A percentile compares a stretch with the other conserved stretches of the same genome.
Conservation (phyloP, 2,113 vertebrate genomes). For the Thamnophis sirtalis region DNA sequence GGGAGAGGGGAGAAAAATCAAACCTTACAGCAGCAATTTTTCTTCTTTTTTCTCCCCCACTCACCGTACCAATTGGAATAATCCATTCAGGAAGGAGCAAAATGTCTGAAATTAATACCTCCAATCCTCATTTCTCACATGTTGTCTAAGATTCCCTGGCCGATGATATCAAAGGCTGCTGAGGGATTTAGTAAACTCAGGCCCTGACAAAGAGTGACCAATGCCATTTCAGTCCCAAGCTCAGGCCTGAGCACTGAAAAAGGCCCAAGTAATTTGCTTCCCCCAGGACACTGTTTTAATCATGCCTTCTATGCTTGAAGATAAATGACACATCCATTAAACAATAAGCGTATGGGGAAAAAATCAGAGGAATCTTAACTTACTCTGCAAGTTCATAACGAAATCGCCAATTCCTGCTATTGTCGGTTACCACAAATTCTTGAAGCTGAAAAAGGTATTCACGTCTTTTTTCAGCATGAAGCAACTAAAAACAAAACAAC, state of each 20-base stretch:
- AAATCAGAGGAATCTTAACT: constrained; percentile 36
- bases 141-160: not conserved
- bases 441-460: constrained; percentile 76
- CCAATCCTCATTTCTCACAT: not conserved
- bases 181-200: not conserved
- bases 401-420: constrained; percentile 77
- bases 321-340: not conserved
- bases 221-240: not conserved
- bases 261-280: not conserved
- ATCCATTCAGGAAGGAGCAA: not conserved
- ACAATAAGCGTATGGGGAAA: not conserved
- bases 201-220: not conserved
- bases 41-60: not conserved
- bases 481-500: constrained; percentile 54
- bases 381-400: constrained; percentile 73
- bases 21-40: not conserved
- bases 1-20: not conserved
- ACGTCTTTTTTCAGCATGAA: constrained; percentile 75
- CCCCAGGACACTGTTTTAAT: not conserved
- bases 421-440: constrained; percentile 73
- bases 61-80: not conserved
- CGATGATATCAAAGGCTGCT: not conserved
- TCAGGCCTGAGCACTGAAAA: not conserved
- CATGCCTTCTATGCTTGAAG: not conserved
- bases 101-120: not conserved